Conservation (phyloP, 2,113 vertebrate genomes). For the Illadopsis cleaveri region DNA sequence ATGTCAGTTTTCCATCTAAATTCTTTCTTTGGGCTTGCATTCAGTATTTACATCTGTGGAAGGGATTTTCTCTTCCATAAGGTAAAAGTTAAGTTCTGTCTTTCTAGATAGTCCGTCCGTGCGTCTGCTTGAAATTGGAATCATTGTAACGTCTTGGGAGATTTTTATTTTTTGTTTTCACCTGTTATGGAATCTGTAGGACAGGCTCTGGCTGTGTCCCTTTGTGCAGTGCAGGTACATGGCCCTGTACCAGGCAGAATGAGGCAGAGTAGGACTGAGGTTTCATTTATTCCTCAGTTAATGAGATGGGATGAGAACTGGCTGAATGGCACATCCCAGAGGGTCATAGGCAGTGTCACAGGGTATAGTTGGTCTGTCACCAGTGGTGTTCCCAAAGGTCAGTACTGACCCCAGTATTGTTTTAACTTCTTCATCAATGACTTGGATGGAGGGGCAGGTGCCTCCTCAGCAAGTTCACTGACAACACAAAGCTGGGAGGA, state of each 20-base stretch:
- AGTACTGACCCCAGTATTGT: accelerated
- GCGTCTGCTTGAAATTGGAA: neutral
- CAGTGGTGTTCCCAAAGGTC: neutral
- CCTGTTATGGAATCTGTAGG: neutral
- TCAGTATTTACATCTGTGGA: neutral
- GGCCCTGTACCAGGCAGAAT: neutral
- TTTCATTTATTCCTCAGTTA: neutral
- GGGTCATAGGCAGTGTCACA: neutral
- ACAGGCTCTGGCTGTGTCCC: neutral
- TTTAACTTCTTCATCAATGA: too few species aligned
- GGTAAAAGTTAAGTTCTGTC: neutral
- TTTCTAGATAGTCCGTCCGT: neutral
- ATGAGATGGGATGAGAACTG: neutral
- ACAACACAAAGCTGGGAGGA: neutral
- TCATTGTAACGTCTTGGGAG: neutral
- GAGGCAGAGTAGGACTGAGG: neutral
- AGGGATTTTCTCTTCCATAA: neutral
- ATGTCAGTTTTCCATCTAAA: neutral
- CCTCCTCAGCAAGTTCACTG: neutral
- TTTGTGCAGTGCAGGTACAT: neutral
- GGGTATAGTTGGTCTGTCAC: neutral
- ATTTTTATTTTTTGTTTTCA: neutral
- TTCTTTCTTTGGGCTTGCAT: neutral
- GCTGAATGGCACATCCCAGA: accelerated
- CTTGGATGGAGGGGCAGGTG: neutral